phyloP scores from a whole-genome alignment of 2,113 vertebrate genomes.

The Spermophilus dauricus region DNA sequence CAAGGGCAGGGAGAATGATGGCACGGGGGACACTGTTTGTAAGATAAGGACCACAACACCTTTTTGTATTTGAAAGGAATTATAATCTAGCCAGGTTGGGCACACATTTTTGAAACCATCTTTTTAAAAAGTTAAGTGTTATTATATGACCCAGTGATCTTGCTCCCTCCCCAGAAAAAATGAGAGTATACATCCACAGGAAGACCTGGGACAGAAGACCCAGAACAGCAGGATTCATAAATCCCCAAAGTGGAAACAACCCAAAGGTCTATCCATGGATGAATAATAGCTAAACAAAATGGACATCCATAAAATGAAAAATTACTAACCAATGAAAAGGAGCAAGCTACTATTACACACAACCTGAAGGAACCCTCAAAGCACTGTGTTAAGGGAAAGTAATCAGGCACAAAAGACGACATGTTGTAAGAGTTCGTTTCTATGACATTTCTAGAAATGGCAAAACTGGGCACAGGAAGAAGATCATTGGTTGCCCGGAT shows the following conservation, averaged over 20 bases:
- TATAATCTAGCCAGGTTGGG: neutral
- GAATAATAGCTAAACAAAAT: neutral
- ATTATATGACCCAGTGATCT: neutral
- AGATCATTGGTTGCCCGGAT: neutral
- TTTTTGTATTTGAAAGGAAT: neutral
- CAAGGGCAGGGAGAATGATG: neutral
- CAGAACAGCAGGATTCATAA: neutral
- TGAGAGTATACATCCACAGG: neutral
- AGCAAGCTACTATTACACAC: accelerated
- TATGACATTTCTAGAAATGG: neutral
- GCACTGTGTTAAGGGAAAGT: no score
- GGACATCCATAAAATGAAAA: neutral
- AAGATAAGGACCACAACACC: neutral
- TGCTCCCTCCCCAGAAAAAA: neutral
- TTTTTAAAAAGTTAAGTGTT: neutral
- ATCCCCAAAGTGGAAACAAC: neutral
- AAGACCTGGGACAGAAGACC: neutral
- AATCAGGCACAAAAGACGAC: neutral
- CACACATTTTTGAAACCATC: neutral
- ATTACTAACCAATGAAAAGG: neutral
- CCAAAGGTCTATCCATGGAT: neutral
- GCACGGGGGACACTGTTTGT: accelerated
- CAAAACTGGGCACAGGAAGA: neutral
- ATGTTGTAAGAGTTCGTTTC: neutral
- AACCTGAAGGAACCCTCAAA: neutral